Conservation (phyloP, 53 echinoderm and acorn worm species). For the Holothuria leucospilota region DNA sequence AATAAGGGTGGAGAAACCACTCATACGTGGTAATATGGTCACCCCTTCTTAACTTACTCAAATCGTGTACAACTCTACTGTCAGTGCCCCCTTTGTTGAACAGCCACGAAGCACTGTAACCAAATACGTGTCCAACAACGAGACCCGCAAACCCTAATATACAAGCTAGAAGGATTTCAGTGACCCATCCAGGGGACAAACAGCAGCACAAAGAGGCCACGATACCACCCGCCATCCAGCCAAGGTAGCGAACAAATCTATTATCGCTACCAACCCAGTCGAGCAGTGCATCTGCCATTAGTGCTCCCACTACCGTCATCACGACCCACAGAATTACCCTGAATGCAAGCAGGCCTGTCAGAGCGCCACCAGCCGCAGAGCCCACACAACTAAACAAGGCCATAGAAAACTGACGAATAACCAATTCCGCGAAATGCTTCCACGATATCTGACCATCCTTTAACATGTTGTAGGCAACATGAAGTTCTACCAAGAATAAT, state of each 20-base stretch:
- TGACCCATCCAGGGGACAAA: not conserved
- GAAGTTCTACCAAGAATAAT: not conserved
- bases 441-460: conserved; percentile 13
- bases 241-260: not conserved
- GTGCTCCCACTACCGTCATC: not conserved
- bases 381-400: conserved; percentile 7
- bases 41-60: not conserved
- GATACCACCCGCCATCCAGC: conserved; percentile 19
- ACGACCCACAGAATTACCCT: not conserved
- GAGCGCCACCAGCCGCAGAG: not conserved
- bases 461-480: not conserved
- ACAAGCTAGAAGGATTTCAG: conserved; percentile 8
- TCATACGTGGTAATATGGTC: conserved; percentile 36
- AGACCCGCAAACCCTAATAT: conserved; percentile 7
- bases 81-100: not conserved
- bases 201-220: not conserved
- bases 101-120: conserved; percentile 12
- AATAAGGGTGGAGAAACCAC: conserved; percentile 38
- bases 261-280: conserved; percentile 7
- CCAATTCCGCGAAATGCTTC: conserved; percentile 16
- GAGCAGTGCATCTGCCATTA: not conserved
- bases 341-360: not conserved
- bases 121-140: not conserved
- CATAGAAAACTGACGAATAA: conserved; percentile 28
- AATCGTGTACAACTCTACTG: not conserved